Evolutionary conservation across 2,113 vertebrate species (phyloP).

Genomic region (Monopterus albus): DNA sequence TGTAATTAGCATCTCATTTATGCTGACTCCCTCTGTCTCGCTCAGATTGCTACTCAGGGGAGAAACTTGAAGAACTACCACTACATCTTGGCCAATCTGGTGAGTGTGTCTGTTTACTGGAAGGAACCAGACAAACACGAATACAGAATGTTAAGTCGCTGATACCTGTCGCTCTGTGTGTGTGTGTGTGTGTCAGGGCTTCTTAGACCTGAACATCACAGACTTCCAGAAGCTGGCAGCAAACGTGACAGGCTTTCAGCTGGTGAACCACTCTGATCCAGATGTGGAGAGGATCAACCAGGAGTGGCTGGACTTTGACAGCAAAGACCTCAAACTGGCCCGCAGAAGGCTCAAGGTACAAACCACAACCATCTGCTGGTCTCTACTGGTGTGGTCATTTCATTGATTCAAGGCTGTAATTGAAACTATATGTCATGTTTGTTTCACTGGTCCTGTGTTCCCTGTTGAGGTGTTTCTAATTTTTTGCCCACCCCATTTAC

Average conservation of each 20-base stretch:
- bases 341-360: conserved; percentile 90
- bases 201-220: conserved; percentile 94
- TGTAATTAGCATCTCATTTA: conserved; percentile 42
- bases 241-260: conserved; percentile 95
- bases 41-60: conserved; percentile 91
- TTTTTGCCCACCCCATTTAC: too few relatives aligned
- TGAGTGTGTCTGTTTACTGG: conserved; percentile 74
- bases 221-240: conserved; percentile 92
- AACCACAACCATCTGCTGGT: too few relatives aligned
- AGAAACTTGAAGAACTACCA: conserved; percentile 96
- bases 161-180: not conserved
- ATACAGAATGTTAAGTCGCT: not conserved
- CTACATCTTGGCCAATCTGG: conserved; percentile 95
- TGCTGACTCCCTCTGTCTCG: conserved; percentile 2
- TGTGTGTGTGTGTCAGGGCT: conserved; percentile 82
- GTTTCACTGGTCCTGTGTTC: too few relatives aligned
- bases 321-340: conserved; percentile 90
- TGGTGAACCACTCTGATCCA: conserved; percentile 90
- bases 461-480: too few relatives aligned
- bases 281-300: conserved; percentile 88
- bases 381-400: too few relatives aligned
- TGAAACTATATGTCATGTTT: too few relatives aligned
- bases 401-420: too few relatives aligned
- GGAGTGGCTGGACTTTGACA: conserved; percentile 93
- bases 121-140: not conserved